Base-by-base conservation (phyloP, 2,888 invertebrate species). In the Drosophila yooni region DNA sequence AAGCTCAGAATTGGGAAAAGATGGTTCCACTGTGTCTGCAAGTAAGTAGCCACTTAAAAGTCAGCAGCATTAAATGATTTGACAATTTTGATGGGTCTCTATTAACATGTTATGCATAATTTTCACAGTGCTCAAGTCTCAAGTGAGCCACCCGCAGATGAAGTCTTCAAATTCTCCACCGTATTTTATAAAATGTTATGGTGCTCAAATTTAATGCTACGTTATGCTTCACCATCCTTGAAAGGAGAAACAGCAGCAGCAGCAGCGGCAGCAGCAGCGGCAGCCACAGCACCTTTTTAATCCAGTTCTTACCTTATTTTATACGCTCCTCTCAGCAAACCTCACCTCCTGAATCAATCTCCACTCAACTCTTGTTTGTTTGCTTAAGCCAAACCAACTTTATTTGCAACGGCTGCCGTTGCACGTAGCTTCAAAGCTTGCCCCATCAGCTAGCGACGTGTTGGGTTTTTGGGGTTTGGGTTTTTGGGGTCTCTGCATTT, bases 151-250 rank as follows among this genome's bases (percentile, higher is more conserved):
- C 15, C 57, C 52, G 29, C 33, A 38, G 50, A 57, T 68, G 59
- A 70, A 59, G 63, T 65, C 33, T 60, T 43, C 52, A 61, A 78
- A 71, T 74, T 46, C 70, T 67, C 21, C 48, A 53, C 59, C 34
- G 61, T 83, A 81, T 76, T 74, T 76, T 74, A 60, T 57, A 72
- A 38, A 57, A 62, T 70, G 88, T 86, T 79, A 85, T 78, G 83
- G 65, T 50, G 58, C 60, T 78, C 71, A 71, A 75, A 77, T 84
- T 79, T 74, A 74, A 76, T 82, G 81, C 40, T 63, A 64, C 56
- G 66, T 70, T 76, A 74, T 57, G 68, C 75, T 65, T 60, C 70
- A 67, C 46, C 69, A 65, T 76, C 73, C 70, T 52, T 31, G 53
- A 62, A 54, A 56, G 57, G 48, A 31, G 29, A 53, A 43, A 33